These are phyloP conservation scores for Cyprinodon diabolis DNA, from an alignment of 2,797 vertebrate species.

Conservation along the genomic window DNA sequence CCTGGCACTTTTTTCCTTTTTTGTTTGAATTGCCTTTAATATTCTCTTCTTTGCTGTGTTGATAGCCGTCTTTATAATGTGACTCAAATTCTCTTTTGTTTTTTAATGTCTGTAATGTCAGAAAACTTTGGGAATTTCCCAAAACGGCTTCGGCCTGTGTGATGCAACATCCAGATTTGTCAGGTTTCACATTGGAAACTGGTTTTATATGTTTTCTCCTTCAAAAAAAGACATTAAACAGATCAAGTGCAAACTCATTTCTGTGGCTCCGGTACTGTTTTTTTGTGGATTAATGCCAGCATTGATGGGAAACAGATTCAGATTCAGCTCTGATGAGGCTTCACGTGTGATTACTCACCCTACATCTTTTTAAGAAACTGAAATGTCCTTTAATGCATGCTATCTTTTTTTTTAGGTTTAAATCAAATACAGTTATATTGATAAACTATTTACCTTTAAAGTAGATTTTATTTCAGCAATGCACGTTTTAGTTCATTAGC, in stretches of 20 bases:
- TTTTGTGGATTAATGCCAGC: conserved; percentile 19
- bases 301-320: conserved; percentile 20
- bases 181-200: not conserved
- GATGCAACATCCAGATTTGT: not conserved
- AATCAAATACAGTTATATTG: not conserved
- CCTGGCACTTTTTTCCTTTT: conserved; percentile 56
- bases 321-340: conserved; percentile 15
- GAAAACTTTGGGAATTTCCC: not conserved
- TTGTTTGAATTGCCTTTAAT: conserved; percentile 22
- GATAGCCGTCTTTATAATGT: conserved; percentile 5
- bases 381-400: conserved; percentile 23
- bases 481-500: not conserved
- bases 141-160: not conserved
- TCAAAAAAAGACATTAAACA: conserved; percentile 6
- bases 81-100: conserved; percentile 10
- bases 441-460: not conserved
- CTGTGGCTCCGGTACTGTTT: conserved; percentile 17
- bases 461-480: not conserved
- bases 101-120: conserved; percentile 27
- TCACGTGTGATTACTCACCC: conserved; percentile 28
- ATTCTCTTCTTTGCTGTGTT: conserved; percentile 4
- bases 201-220: not conserved
- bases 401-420: not conserved
- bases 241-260: conserved; percentile 1
- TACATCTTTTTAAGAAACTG: conserved; percentile 66